phyloP scores from a whole-genome alignment of 2,113 vertebrate genomes.

The Toxotes jaculatrix region DNA sequence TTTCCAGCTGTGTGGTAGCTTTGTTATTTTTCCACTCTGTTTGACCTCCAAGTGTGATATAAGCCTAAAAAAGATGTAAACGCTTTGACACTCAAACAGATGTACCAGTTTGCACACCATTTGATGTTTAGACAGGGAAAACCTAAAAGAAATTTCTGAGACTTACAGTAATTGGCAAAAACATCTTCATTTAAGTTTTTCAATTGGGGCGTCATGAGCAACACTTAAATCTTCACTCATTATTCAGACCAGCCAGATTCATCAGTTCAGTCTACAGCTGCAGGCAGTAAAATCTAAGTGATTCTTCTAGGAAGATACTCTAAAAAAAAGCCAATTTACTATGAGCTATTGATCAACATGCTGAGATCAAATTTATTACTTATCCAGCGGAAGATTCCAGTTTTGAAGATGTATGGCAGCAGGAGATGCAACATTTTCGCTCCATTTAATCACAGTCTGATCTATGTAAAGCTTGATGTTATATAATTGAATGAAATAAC shows the following conservation, averaged over 20 bases:
- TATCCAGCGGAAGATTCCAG: neutral
- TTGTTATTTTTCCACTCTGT: neutral
- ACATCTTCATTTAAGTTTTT: too few species aligned
- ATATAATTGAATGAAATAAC: neutral
- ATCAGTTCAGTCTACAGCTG: neutral
- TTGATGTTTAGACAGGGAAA: neutral
- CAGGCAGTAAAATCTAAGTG: neutral
- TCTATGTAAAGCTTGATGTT: neutral
- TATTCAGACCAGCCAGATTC: neutral
- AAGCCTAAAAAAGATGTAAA: too few species aligned
- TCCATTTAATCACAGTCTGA: conserved; percentile 4
- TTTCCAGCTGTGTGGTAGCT: neutral
- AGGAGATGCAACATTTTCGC: neutral
- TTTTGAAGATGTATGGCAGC: neutral
- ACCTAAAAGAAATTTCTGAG: neutral
- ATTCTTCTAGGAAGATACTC: neutral
- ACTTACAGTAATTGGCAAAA: too few species aligned
- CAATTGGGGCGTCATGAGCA: neutral
- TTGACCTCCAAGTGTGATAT: neutral
- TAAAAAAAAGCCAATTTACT: neutral
- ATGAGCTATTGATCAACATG: neutral
- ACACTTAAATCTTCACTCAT: neutral
- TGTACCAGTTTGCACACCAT: neutral
- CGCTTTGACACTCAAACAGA: neutral
- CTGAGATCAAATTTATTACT: neutral